Evolutionary conservation across 1,140 invertebrate species (phyloP).

Genomic region (Heterodera carotae): DNA sequence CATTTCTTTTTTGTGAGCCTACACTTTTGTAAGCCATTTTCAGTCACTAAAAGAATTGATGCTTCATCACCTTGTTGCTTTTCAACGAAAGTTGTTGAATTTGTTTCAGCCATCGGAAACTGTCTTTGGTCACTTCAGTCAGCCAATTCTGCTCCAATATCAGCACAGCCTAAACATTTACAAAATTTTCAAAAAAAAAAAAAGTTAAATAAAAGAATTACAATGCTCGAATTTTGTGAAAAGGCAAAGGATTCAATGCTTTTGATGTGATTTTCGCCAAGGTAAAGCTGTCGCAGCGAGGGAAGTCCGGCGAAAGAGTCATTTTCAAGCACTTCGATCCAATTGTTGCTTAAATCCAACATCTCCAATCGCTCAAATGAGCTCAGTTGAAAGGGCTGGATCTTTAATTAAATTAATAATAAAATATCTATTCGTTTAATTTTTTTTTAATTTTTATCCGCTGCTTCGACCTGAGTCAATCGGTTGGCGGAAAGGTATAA

Average conservation of each 20-base stretch:
- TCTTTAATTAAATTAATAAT: neutral
- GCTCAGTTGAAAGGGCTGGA: conserved; percentile 29
- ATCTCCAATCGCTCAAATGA: conserved; percentile 64
- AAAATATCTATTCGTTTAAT: neutral
- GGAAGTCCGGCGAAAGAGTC: conserved; percentile 57
- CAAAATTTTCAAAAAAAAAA: neutral
- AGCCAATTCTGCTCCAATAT: conserved; percentile 56
- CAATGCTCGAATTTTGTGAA: conserved; percentile 56
- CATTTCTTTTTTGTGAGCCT: neutral
- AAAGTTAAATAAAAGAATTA: neutral
- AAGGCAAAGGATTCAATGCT: conserved; percentile 54
- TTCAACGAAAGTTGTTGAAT: conserved; percentile 63
- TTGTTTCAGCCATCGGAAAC: conserved; percentile 45
- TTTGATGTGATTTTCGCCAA: conserved; percentile 59
- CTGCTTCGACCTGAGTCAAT: conserved; percentile 46
- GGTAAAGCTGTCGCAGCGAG: conserved; percentile 57
- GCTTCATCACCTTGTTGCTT: conserved; percentile 52
- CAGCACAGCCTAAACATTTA: conserved; percentile 40
- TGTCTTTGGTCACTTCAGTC: conserved; percentile 45
- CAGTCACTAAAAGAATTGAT: neutral
- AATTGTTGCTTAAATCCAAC: conserved; percentile 61
- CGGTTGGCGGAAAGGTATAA: conserved; percentile 62
- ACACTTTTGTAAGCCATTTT: too few relatives aligned
- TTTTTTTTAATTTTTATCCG: too few relatives aligned
- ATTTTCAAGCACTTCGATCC: conserved; percentile 40